Percentiles rank a stretch among this genome's conserved stretches.
phyloP scores from a whole-genome alignment of 2,797 vertebrate genomes.

The Adrianichthys oophorus region DNA sequence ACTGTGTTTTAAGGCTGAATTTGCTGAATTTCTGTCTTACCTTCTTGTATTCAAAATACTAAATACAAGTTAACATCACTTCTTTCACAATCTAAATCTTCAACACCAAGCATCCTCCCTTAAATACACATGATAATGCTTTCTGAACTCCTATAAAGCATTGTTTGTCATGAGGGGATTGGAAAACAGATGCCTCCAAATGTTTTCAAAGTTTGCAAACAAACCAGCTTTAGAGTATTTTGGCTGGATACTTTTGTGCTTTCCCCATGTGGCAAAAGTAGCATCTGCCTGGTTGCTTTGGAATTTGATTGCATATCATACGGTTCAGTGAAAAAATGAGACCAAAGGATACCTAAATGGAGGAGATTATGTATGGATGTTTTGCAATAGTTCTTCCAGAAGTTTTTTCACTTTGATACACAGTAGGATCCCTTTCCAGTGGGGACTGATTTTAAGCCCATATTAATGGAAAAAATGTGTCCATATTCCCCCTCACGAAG shows the following conservation, averaged over 20 bases:
- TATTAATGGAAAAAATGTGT: conserved; percentile 33
- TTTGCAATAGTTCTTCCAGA: conserved; percentile 19
- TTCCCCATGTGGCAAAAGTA: conserved; percentile 24
- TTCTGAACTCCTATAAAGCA: conserved; percentile 51
- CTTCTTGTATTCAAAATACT: conserved; percentile 32
- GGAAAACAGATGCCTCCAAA: conserved; percentile 53
- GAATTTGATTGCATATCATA: conserved; percentile 15
- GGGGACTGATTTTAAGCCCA: conserved; percentile 28
- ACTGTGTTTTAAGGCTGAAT: too few relatives aligned
- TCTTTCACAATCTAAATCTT: conserved; percentile 61
- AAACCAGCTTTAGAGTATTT: conserved; percentile 6
- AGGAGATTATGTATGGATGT: background rate
- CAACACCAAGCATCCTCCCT: conserved; percentile 22
- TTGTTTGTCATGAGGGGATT: conserved; percentile 19
- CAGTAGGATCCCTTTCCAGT: conserved; percentile 2
- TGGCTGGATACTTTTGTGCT: conserved; percentile 25
- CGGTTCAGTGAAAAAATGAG: conserved; percentile 18
- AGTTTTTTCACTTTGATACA: conserved; percentile 22
- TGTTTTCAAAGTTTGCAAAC: conserved; percentile 40
- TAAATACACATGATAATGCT: conserved; percentile 58
- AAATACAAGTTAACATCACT: conserved; percentile 49
- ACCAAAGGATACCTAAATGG: conserved; percentile 5
- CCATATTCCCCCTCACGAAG: conserved; percentile 30
- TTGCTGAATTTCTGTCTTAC: conserved; percentile 13
- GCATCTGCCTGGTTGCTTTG: conserved; percentile 21